Evolutionary conservation across 2,113 vertebrate species (phyloP).

Genomic region (Equus quagga): DNA sequence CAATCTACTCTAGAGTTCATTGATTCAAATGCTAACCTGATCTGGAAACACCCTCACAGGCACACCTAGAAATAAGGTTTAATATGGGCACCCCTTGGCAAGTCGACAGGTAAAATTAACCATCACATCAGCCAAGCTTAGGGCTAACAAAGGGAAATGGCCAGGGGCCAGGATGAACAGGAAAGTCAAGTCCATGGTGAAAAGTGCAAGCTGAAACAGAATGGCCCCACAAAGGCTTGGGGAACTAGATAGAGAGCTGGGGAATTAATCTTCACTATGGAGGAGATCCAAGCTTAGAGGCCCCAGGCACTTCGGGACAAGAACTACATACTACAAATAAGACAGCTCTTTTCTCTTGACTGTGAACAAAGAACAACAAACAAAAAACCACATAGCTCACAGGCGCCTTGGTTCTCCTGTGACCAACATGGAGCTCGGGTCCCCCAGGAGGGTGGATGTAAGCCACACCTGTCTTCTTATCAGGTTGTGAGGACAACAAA

Average conservation of each 20-base stretch:
- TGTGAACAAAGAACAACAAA: not conserved
- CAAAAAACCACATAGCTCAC: not conserved
- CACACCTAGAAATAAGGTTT: too few species aligned
- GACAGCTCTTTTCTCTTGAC: not conserved
- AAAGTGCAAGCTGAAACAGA: not conserved
- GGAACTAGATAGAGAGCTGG: not conserved
- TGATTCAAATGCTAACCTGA: not conserved
- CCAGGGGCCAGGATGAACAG: not conserved
- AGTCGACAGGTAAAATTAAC: not conserved
- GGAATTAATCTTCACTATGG: not conserved
- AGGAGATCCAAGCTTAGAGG: not conserved
- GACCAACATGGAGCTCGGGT: not conserved
- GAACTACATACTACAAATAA: not conserved
- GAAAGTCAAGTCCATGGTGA: not conserved
- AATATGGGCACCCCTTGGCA: not conserved
- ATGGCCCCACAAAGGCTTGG: not conserved
- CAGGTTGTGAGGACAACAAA: not conserved
- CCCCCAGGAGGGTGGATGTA: not conserved
- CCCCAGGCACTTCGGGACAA: not conserved
- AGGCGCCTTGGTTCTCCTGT: not conserved
- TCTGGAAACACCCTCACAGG: not conserved
- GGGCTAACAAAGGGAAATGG: not conserved
- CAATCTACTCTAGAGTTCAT: too few species aligned
- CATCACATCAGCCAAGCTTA: not conserved
- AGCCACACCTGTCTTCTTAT: not conserved